Evolutionary conservation across 2,888 invertebrate genomes (phyloP), one percentile per base, ranked within the genome.

Genomic region (Parapristionchus giblindavisi): DNA sequence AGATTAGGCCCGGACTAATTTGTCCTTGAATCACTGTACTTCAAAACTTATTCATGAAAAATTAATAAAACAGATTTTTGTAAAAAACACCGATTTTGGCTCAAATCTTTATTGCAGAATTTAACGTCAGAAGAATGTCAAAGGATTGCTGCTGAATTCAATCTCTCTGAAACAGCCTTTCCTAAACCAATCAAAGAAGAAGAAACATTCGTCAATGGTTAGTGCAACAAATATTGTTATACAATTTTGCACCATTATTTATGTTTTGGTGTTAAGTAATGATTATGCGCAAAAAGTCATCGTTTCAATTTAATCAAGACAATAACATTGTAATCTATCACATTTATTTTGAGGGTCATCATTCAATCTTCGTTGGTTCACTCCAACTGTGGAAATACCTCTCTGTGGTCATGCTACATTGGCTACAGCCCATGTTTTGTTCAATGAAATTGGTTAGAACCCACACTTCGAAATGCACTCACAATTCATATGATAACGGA

Each of bases 321-420:
- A n/a, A n/a, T n/a, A n/a, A n/a, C n/a, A n/a, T n/a, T n/a, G n/a
- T n/a, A n/a, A n/a, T n/a, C n/a, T n/a, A n/a, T n/a, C n/a, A n/a
- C n/a, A n/a, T n/a, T n/a, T n/a, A n/a, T n/a, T n/a, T n/a, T n/a
- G n/a, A 34, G 38, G 61, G 61, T 61, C 61, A 36, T 82, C 78
- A 27, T 91, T 90, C 82, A 81, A 81, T 0, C 83, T 91, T 24
- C 88, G 91, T 11, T 91, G 91, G 91, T 91, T 91, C 84, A 91
- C 91, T 3, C 91, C 91, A 4, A 88, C 87, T 0, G 88, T 84
- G 52, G 91, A 91, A 83, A 90, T 91, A 0, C 84, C 89, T 2
- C 88, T 91, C 1, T 91, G 91, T 86, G 91, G 91, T 2, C 91
- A 91, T 83, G 91, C 90, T 2, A 91, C 91, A 2, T 84, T 91